Percentiles rank a stretch among this genome's conserved stretches.
These are phyloP conservation scores for Aradophagus sp. DNA, from an alignment of 1,140 invertebrate genomes.

Conservation along the genomic window DNA sequence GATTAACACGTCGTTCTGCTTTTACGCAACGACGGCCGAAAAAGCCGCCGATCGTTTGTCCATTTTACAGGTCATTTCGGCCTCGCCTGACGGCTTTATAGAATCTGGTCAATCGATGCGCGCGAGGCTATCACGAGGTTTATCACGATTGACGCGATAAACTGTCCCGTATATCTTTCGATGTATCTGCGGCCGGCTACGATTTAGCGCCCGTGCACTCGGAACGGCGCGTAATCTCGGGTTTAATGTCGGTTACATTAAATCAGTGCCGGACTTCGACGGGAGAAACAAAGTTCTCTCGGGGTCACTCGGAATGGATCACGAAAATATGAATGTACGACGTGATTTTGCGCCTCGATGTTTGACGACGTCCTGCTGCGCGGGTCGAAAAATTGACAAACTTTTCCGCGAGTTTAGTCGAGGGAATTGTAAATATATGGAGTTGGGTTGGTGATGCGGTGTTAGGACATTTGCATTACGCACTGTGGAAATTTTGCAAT, in stretches of 20 bases:
- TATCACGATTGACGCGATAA: constrained; percentile 60
- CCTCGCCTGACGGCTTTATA: constrained; percentile 37
- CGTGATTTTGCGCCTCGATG: not conserved
- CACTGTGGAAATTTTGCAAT: too few relatives aligned
- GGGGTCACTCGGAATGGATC: constrained; percentile 10
- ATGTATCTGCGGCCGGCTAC: constrained; percentile 45
- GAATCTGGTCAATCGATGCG: constrained; percentile 56
- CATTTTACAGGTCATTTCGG: constrained; percentile 57
- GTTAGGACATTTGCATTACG: too few relatives aligned
- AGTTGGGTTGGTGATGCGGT: too few relatives aligned
- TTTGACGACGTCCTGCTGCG: too few relatives aligned
- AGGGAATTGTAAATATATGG: too few relatives aligned
- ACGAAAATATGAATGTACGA: constrained; percentile 17
- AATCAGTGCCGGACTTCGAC: constrained; percentile 42
- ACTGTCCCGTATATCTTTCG: constrained; percentile 56
- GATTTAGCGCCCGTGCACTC: constrained; percentile 58
- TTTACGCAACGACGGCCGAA: constrained; percentile 4
- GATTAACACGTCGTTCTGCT: too few relatives aligned
- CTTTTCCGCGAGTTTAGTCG: too few relatives aligned
- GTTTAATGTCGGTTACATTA: constrained; percentile 63
- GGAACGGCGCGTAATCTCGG: constrained; percentile 61
- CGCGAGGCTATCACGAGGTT: constrained; percentile 58
- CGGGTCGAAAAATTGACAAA: too few relatives aligned
- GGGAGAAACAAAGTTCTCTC: constrained; percentile 21
- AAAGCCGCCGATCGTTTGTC: constrained; percentile 35